Conservation (phyloP, 2,888 invertebrate species). For the Thalpophila matura region DNA sequence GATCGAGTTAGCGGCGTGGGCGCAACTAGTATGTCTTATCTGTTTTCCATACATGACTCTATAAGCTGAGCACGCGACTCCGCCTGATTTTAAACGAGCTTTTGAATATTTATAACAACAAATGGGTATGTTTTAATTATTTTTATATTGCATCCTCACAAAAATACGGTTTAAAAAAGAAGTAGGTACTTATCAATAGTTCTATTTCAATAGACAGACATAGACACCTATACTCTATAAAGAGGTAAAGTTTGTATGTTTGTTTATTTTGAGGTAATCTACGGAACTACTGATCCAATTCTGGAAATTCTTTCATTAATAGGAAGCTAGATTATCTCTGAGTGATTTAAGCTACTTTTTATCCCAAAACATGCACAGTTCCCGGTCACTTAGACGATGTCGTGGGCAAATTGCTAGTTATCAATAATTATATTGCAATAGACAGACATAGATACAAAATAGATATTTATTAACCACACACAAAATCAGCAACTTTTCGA, state of each 20-base stretch:
- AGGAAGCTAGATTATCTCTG: too few species aligned
- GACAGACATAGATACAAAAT: constrained; percentile 15
- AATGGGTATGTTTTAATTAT: constrained; percentile 20
- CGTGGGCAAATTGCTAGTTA: too few species aligned
- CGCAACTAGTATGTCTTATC: constrained; percentile 62
- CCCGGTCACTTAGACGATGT: too few species aligned
- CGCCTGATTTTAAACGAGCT: constrained; percentile 34
- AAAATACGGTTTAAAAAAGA: too few species aligned
- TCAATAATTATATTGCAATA: neutral
- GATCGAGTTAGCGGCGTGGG: constrained; percentile 75
- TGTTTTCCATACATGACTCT: constrained; percentile 53
- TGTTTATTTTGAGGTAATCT: too few species aligned
- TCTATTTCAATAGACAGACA: constrained; percentile 1
- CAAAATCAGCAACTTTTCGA: constrained; percentile 77
- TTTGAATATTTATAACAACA: constrained; percentile 7
- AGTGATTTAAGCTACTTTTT: too few species aligned
- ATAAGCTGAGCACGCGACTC: constrained; percentile 42
- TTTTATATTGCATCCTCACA: too few species aligned
- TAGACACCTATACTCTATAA: too few species aligned
- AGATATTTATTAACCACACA: constrained; percentile 58
- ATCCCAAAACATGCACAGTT: too few species aligned
- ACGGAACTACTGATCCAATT: too few species aligned
- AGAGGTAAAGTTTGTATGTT: too few species aligned
- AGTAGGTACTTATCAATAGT: neutral
- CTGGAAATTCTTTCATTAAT: too few species aligned